Evolutionary conservation across 2,888 invertebrate genomes (phyloP).

Genomic region (Ernsta delagoae): DNA sequence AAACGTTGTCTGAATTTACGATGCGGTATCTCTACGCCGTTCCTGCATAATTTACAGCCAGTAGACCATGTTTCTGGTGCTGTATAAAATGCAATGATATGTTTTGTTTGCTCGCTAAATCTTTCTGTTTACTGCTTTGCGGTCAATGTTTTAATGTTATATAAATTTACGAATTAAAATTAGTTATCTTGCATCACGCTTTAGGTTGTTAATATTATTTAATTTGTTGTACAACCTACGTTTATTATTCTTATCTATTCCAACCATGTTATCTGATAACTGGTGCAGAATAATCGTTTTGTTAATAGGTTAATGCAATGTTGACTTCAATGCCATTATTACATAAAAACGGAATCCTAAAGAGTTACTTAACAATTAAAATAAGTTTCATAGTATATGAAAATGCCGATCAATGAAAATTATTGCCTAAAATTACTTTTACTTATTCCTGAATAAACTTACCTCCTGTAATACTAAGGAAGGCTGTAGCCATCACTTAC

Average conservation of each 20-base stretch:
- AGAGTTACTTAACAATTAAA: too few relatives aligned
- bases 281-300: constrained; percentile 23
- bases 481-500: constrained; percentile 9
- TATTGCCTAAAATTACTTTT: neutral
- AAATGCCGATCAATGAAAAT: neutral
- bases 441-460: neutral
- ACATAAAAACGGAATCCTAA: too few relatives aligned
- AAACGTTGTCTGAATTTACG: constrained; percentile 46
- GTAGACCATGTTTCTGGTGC: constrained; percentile 44
- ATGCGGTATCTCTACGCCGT: constrained; percentile 45
- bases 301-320: constrained; percentile 13
- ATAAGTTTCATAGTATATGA: too few relatives aligned
- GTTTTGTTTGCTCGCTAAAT: constrained; percentile 38
- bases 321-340: neutral
- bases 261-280: constrained; percentile 11
- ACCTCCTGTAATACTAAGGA: neutral
- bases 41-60: constrained; percentile 47
- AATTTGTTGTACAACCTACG: neutral
- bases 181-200: neutral
- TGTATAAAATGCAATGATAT: constrained; percentile 44
- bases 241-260: constrained; percentile 17
- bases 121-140: constrained; percentile 23
- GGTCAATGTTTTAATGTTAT: constrained; percentile 24
- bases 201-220: too few relatives aligned
- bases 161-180: constrained; percentile 32